A percentile compares a stretch with the other conserved stretches of the same genome.
phyloP scores from a whole-genome alignment of 1,140 invertebrate species.

The Leptoteleia sp. region DNA sequence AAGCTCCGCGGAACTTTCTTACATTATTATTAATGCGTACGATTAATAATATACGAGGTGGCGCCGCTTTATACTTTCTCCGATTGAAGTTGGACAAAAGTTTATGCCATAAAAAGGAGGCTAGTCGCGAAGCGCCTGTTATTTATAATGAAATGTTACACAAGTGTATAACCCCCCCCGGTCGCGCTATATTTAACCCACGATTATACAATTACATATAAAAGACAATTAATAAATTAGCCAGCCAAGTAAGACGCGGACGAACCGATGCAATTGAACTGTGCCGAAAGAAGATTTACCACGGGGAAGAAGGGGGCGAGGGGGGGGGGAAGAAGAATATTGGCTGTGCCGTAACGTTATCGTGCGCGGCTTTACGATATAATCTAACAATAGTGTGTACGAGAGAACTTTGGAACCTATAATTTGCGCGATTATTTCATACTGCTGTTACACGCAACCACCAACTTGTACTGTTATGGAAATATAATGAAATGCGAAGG shows the following conservation, averaged over 20 bases:
- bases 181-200: no score
- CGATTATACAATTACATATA: no score
- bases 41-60: conserved; percentile 47
- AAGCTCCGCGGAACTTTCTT: conserved; percentile 16
- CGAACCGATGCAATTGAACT: no score
- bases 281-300: not conserved
- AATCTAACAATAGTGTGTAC: conserved; percentile 21
- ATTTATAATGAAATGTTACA: conserved; percentile 16
- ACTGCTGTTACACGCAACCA: conserved; percentile 53
- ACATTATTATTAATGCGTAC: conserved; percentile 34
- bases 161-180: no score
- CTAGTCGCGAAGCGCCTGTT: not conserved
- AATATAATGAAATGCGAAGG: conserved; percentile 45
- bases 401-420: conserved; percentile 38
- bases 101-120: not conserved
- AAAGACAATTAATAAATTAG: no score
- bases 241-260: no score
- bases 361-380: conserved; percentile 23
- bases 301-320: no score
- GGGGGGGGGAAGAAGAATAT: not conserved
- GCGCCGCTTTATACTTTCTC: conserved; percentile 34
- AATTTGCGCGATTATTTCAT: conserved; percentile 62
- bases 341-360: conserved; percentile 9
- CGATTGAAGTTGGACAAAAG: conserved; percentile 40
- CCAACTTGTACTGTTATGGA: conserved; percentile 56